These are phyloP conservation scores for Centrocercus urophasianus DNA, from an alignment of 2,113 vertebrate genomes.

Conservation along the genomic window DNA sequence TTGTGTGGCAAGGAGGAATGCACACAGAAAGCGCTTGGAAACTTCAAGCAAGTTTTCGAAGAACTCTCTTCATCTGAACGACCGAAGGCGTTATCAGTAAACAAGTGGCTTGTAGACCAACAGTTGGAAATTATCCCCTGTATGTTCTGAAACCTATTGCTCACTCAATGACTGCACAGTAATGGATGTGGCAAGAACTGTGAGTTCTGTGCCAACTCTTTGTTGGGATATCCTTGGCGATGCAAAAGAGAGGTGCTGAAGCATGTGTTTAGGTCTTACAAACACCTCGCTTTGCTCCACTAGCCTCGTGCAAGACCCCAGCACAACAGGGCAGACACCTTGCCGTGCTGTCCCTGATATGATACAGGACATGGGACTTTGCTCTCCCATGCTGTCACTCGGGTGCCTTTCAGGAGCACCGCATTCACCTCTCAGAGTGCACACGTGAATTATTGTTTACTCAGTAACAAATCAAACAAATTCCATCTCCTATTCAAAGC, in stretches of 20 bases:
- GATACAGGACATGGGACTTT: conserved; percentile 14
- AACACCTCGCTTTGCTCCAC: not conserved
- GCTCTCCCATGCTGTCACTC: not conserved
- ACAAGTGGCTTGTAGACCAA: not conserved
- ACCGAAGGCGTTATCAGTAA: not conserved
- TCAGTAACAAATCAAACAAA: conserved; percentile 68
- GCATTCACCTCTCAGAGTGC: not conserved
- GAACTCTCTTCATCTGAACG: not conserved
- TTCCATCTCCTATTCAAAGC: conserved; percentile 44
- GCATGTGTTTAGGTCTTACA: accelerated
- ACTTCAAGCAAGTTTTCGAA: not conserved
- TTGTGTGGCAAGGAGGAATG: not conserved
- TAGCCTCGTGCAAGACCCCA: not conserved
- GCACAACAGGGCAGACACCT: not conserved
- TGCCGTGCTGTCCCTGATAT: not conserved
- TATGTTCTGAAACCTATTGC: not conserved
- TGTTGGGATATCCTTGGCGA: not conserved
- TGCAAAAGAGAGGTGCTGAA: not conserved
- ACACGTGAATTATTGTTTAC: conserved; percentile 32
- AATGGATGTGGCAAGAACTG: not conserved
- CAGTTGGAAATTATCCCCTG: not conserved
- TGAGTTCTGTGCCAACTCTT: not conserved
- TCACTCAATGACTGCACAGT: not conserved
- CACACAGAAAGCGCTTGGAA: not conserved
- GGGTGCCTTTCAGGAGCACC: not conserved